Evolutionary conservation across 2,113 vertebrate species (phyloP).

Genomic region (Polyodon spathula): DNA sequence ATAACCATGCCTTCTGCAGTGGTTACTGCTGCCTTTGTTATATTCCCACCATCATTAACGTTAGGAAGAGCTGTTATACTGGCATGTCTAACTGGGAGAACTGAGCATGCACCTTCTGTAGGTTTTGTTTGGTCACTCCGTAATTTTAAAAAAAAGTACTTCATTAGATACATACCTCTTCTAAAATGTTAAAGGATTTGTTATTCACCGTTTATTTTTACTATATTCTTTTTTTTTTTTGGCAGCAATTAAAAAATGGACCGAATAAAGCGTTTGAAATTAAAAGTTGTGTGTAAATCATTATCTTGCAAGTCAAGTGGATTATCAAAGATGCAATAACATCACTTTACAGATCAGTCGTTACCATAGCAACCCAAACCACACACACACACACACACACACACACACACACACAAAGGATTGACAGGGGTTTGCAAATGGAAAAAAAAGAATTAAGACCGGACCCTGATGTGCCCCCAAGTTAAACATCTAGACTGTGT

Average conservation of each 20-base stretch:
- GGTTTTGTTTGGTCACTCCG: slow-evolving; percentile 2
- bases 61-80: too few relatives aligned
- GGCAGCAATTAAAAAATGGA: slow-evolving; percentile 19
- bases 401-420: slow-evolving; percentile 27
- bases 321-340: slow-evolving; percentile 19
- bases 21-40: too few relatives aligned
- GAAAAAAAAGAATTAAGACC: slow-evolving; percentile 36
- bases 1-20: too few relatives aligned
- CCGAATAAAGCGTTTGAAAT: neutral
- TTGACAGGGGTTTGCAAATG: slow-evolving; percentile 8
- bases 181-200: slow-evolving; percentile 18
- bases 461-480: slow-evolving; percentile 44
- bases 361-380: slow-evolving; percentile 11
- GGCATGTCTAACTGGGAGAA: too few relatives aligned
- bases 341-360: neutral
- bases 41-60: too few relatives aligned
- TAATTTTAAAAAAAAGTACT: too few relatives aligned
- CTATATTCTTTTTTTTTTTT: slow-evolving; percentile 23
- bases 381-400: slow-evolving; percentile 25
- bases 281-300: too few relatives aligned
- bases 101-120: slow-evolving; percentile 8
- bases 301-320: slow-evolving; percentile 19
- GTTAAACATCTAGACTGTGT: slow-evolving; percentile 31
- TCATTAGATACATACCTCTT: slow-evolving; percentile 25
- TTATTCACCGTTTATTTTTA: slow-evolving; percentile 15